Base-by-base conservation (phyloP, 2,797 vertebrate species). In the Pangasius larnaudii region DNA sequence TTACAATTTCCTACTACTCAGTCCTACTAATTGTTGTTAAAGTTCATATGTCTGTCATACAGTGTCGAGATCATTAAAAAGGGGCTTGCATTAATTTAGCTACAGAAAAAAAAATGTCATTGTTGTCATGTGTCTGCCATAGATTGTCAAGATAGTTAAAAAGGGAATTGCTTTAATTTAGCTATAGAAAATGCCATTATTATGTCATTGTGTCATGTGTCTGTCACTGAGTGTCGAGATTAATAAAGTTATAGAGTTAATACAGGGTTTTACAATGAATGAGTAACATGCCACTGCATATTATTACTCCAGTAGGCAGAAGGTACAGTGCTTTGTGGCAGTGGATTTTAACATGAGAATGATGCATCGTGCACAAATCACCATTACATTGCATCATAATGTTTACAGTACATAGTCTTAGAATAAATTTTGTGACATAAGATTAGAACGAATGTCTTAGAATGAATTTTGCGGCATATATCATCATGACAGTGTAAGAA, bases 161-260 rank as follows among this genome's bases (percentile, higher is more conserved):
- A 72, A 72, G 36, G 18, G 5, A 36, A 18, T 9, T 72, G 69
- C 7, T 22, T 39, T 39, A 72, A 72, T 72, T 72, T 39, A 71
- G 18, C 36, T 77, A n/a, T 5, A 77, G 46, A 46, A 46, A 46
- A 46, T 24, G 13, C 10, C 18, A 10, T 79, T 58, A n/a, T 33
- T 77, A 14, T 78, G 75, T 56, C 75, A n/a, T 33, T 77, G 27
- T 78, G 75, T 56, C 75, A 19, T 33, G 71, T 46, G 39, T 71
- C 33, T 27, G 71, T 24, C 36, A 8, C 19, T 72, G 46, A 56
- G 30, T 33, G 7, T 56, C 1, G 18, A 79, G 75, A 33, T 56
- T 79, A 79, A 22, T 79, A 33, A 42, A 14, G 51, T 18, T 56
- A 51, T 14, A 51, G 27, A 4, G 27, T 77, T 77, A 51, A 49